phyloP scores from a whole-genome alignment of 2,888 invertebrate species.

The Anorthoa munda region DNA sequence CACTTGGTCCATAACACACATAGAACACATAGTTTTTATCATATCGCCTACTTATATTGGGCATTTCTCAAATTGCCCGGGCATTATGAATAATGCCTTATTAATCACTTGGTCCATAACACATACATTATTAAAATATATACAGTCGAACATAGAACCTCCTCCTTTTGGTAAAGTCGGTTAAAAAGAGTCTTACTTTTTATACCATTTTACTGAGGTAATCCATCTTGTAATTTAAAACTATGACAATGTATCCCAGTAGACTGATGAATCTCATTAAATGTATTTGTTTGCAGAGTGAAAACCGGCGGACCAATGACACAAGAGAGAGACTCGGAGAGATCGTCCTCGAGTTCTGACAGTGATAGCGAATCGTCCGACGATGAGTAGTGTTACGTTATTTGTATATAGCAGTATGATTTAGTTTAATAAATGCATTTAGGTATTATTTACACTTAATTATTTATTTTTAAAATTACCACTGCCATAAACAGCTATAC shows the following conservation, averaged over 20 bases:
- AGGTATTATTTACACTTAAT: conserved; percentile 59
- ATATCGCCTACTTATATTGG: too few relatives aligned
- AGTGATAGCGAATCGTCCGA: conserved; percentile 83
- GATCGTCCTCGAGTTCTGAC: conserved; percentile 77
- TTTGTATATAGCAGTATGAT: conserved; percentile 51
- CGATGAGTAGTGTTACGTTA: conserved; percentile 74
- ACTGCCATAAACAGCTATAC: background rate
- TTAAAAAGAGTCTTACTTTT: too few relatives aligned
- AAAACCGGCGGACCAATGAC: conserved; percentile 75
- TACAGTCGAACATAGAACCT: too few relatives aligned
- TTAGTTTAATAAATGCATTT: conserved; percentile 74
- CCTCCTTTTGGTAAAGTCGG: too few relatives aligned
- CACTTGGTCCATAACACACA: too few relatives aligned
- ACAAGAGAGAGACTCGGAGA: conserved; percentile 47
- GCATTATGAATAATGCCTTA: too few relatives aligned
- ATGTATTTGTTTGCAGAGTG: conserved; percentile 72
- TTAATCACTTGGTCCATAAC: too few relatives aligned
- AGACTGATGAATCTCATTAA: background rate
- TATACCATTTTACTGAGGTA: too few relatives aligned
- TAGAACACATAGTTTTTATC: too few relatives aligned
- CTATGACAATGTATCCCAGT: background rate
- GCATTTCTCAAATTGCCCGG: too few relatives aligned
- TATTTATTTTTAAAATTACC: conserved; percentile 9
- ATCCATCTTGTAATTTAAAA: background rate
- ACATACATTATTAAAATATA: too few relatives aligned